A percentile compares a stretch with the other conserved stretches of the same genome.
phyloP scores from a whole-genome alignment of 2,797 vertebrate species.

The Trichosurus vulpecula region DNA sequence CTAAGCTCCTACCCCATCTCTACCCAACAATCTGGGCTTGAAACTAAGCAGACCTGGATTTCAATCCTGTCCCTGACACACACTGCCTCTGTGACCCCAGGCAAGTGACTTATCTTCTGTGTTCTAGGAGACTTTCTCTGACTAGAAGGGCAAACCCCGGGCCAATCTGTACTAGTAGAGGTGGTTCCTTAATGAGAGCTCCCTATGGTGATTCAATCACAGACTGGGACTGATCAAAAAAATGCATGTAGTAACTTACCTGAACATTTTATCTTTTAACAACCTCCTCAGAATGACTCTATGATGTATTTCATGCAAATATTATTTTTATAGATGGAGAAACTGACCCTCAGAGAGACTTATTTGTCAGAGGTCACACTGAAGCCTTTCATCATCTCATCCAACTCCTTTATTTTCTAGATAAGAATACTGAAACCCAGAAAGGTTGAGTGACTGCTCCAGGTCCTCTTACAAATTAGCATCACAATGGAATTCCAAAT shows the following conservation, averaged over 20 bases:
- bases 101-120: background rate
- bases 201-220: background rate
- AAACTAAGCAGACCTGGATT: background rate
- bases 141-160: background rate
- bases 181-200: background rate
- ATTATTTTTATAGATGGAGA: background rate
- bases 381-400: background rate
- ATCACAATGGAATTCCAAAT: background rate
- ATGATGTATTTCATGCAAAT: background rate
- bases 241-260: background rate
- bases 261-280: background rate
- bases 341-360: background rate
- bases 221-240: background rate
- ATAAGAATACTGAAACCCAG: background rate
- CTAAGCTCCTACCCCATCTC: background rate
- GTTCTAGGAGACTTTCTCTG: background rate
- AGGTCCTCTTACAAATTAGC: background rate
- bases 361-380: background rate
- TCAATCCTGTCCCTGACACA: background rate
- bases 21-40: background rate
- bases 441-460: background rate
- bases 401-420: background rate
- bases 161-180: background rate
- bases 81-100: background rate
- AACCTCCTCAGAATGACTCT: background rate